Evolutionary conservation across 2,888 invertebrate species (phyloP).

Genomic region (Synanthedon formicaeformis): DNA sequence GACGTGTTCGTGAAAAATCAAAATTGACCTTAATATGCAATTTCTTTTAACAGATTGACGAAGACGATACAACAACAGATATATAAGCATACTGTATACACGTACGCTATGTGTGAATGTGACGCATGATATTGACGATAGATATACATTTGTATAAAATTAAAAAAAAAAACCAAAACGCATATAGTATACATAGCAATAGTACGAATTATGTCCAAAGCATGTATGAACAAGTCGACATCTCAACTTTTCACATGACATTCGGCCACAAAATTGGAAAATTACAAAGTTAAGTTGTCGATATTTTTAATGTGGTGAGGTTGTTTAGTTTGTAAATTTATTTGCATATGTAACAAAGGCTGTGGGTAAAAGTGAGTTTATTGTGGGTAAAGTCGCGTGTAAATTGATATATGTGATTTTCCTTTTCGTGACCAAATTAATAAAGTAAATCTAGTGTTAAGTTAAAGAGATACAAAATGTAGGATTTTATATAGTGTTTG

Average conservation of each 20-base stretch:
- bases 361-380: no score
- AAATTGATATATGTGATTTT: no score
- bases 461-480: no score
- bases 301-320: neutral
- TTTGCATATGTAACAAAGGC: no score
- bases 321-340: neutral
- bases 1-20: no score
- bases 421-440: no score
- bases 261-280: constrained; percentile 1
- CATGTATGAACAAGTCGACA: constrained; percentile 1
- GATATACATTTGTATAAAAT: neutral
- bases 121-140: constrained; percentile 4
- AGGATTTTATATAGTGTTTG: no score
- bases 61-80: constrained; percentile 17
- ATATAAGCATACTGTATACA: constrained; percentile 7
- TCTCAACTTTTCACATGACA: neutral
- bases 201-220: no score
- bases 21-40: neutral
- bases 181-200: no score
- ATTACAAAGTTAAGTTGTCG: constrained; percentile 7
- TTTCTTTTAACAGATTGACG: constrained; percentile 23
- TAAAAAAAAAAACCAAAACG: no score
- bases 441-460: no score
- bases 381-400: no score
- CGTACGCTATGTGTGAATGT: constrained; percentile 11